Evolutionary conservation across 2,113 vertebrate genomes (phyloP).

Genomic region (Pterocles orientalis): DNA sequence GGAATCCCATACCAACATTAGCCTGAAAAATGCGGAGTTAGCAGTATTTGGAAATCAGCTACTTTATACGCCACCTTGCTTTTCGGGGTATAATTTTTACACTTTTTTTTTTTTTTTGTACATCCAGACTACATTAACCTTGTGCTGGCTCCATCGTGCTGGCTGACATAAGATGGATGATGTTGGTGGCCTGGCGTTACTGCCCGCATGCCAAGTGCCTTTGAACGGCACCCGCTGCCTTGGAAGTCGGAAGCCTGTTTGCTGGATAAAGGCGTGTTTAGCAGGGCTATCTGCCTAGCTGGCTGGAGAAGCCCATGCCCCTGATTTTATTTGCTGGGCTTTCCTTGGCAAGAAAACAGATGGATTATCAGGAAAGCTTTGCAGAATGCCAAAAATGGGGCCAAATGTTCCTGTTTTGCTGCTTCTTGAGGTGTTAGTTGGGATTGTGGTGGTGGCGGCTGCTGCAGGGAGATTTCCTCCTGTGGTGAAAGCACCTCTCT

Average conservation of each 20-base stretch:
- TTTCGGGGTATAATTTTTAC: not conserved
- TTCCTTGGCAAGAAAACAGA: not conserved
- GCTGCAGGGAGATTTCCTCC: not conserved
- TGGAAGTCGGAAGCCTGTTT: not conserved
- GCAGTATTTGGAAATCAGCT: not conserved
- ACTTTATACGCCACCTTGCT: not conserved
- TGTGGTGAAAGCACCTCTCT: accelerated
- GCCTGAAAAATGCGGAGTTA: not conserved
- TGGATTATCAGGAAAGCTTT: not conserved
- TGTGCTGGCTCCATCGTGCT: not conserved
- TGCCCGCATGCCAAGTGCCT: not conserved
- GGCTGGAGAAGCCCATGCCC: not conserved
- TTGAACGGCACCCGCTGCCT: not conserved
- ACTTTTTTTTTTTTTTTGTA: not conserved
- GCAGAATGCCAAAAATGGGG: not conserved
- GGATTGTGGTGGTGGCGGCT: not conserved
- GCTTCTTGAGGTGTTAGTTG: not conserved
- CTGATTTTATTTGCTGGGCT: not conserved
- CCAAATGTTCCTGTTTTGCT: not conserved
- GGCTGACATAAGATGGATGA: not conserved
- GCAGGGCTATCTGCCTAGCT: not conserved
- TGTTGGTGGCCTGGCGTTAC: not conserved
- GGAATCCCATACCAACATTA: accelerated
- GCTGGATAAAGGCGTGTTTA: not conserved
- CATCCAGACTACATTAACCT: not conserved